phyloP scores from a whole-genome alignment of 2,888 invertebrate species.

The Luperina nickerlii region DNA sequence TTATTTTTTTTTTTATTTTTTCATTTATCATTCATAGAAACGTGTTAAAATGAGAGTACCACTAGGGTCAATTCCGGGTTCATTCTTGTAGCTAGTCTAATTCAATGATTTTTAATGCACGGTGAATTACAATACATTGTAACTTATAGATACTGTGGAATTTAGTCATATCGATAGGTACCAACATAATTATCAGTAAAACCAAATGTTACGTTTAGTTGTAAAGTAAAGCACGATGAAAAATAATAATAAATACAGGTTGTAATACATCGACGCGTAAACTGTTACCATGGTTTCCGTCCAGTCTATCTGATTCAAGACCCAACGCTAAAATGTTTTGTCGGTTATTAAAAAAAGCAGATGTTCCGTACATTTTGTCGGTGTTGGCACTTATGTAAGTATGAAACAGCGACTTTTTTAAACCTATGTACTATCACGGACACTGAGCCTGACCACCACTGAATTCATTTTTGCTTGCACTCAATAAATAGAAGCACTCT shows the following conservation, averaged over 20 bases:
- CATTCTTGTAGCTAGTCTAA: background rate
- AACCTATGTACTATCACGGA: background rate
- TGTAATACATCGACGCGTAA: background rate
- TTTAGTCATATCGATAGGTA: background rate
- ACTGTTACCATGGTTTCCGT: background rate
- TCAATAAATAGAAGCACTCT: too few relatives aligned
- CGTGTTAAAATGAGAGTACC: background rate
- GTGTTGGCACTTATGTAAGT: too few relatives aligned
- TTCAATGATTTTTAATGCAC: background rate
- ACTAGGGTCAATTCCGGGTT: constrained; percentile 7
- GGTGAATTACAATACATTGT: background rate
- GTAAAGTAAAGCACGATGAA: background rate
- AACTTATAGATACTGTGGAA: background rate
- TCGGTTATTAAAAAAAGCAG: background rate
- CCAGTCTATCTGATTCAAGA: background rate
- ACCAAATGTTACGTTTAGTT: background rate
- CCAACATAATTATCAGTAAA: background rate
- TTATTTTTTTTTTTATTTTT: too few relatives aligned
- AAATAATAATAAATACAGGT: background rate
- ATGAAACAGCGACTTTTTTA: background rate
- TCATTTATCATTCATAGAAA: background rate
- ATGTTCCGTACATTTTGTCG: background rate
- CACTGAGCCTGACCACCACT: too few relatives aligned
- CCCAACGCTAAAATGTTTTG: background rate
- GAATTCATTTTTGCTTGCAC: too few relatives aligned